phyloP scores from a whole-genome alignment of 1,140 invertebrate genomes.

The Diabrotica undecimpunctata region DNA sequence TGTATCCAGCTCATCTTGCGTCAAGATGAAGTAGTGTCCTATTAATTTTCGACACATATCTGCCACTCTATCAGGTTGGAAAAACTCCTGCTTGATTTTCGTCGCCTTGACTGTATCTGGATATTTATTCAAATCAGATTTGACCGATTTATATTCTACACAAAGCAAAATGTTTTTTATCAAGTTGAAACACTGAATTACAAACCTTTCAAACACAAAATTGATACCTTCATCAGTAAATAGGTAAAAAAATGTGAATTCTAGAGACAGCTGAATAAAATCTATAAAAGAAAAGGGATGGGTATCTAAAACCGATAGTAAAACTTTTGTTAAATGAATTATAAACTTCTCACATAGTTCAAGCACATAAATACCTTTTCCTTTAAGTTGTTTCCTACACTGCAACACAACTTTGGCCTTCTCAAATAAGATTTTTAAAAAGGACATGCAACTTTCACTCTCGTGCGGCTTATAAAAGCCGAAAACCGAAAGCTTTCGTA shows the following conservation, averaged over 20 bases:
- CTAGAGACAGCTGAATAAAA: slow-evolving; percentile 72
- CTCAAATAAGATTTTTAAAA: slow-evolving; percentile 76
- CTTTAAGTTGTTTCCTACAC: slow-evolving; percentile 66
- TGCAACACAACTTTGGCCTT: slow-evolving; percentile 72
- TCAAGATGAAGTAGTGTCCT: slow-evolving; percentile 83
- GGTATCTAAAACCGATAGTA: slow-evolving; percentile 68
- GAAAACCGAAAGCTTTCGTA: slow-evolving; percentile 77
- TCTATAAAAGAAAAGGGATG: slow-evolving; percentile 77
- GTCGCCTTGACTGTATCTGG: slow-evolving; percentile 56
- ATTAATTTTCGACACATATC: slow-evolving; percentile 83
- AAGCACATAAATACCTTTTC: slow-evolving; percentile 57
- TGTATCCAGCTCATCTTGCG: slow-evolving; percentile 75
- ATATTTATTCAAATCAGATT: slow-evolving; percentile 55
- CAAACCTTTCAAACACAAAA: slow-evolving; percentile 77
- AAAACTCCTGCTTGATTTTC: slow-evolving; percentile 68
- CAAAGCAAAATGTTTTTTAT: slow-evolving; percentile 80
- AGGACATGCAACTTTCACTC: slow-evolving; percentile 67
- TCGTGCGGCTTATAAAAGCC: slow-evolving; percentile 77
- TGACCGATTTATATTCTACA: slow-evolving; percentile 66
- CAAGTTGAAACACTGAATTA: slow-evolving; percentile 85
- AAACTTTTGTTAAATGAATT: slow-evolving; percentile 74
- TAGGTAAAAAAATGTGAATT: slow-evolving; percentile 80
- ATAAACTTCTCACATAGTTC: slow-evolving; percentile 76
- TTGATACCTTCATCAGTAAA: slow-evolving; percentile 76
- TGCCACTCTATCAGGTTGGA: slow-evolving; percentile 63